Conservation (phyloP, 2,888 invertebrate genomes). For the Heterodera filipjevi region DNA sequence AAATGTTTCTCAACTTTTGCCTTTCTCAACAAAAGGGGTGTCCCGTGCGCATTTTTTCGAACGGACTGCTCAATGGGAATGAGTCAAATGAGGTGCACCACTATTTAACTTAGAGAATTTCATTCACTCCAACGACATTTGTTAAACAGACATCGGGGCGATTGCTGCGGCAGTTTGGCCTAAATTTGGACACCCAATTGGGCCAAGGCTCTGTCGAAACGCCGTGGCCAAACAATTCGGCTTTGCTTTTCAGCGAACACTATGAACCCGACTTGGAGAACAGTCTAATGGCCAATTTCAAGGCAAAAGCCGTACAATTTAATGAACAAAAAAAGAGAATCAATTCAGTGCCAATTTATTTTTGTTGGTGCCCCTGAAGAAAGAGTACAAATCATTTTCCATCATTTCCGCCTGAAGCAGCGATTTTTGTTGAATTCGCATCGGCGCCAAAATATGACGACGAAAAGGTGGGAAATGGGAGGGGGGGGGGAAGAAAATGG, state of each 20-base stretch:
- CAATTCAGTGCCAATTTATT: conserved; percentile 45
- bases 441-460: conserved; percentile 4
- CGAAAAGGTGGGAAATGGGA: neutral
- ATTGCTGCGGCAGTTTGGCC: conserved; percentile 18
- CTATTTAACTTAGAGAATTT: neutral
- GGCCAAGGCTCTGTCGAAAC: conserved; percentile 21
- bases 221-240: conserved; percentile 40
- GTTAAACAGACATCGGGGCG: neutral
- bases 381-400: conserved; percentile 57
- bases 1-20: neutral
- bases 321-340: neutral
- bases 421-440: conserved; percentile 11
- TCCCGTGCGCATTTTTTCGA: conserved; percentile 42
- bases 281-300: conserved; percentile 18
- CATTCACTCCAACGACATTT: neutral
- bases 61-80: conserved; percentile 15
- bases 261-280: conserved; percentile 33
- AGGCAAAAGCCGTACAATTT: conserved; percentile 6
- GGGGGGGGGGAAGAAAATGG: neutral
- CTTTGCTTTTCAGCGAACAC: conserved; percentile 44
- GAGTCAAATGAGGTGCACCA: neutral
- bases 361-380: conserved; percentile 56
- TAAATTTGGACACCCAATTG: conserved; percentile 13
- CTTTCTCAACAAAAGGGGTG: conserved; percentile 22
- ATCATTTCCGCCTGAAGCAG: conserved; percentile 58